These are phyloP conservation scores for Dissostichus mawsoni DNA, from an alignment of 2,113 vertebrate genomes.

Conservation along the genomic window DNA sequence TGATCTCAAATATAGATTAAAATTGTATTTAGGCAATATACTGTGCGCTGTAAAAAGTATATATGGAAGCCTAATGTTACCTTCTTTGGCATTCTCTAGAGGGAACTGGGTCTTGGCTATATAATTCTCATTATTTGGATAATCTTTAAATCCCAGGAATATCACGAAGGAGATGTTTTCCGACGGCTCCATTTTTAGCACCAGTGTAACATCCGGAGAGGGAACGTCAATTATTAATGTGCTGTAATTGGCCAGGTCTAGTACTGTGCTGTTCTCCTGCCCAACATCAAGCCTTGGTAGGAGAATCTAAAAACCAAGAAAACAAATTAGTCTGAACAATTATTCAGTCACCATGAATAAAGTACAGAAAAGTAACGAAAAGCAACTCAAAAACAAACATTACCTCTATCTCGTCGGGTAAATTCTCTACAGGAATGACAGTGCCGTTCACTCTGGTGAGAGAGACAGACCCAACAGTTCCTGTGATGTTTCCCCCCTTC, in stretches of 20 bases:
- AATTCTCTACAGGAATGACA: conserved; percentile 85
- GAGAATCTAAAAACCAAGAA: conserved; percentile 84
- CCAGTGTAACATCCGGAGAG: conserved; percentile 84
- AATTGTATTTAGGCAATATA: not conserved
- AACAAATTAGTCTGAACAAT: not conserved
- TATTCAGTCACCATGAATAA: not conserved
- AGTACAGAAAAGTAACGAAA: not conserved
- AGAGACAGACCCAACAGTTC: conserved; percentile 88
- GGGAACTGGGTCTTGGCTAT: conserved; percentile 85
- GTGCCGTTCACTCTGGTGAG: conserved; percentile 86
- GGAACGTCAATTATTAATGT: conserved; percentile 89
- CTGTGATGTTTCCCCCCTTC: conserved; percentile 83
- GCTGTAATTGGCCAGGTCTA: conserved; percentile 87
- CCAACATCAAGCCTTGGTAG: conserved; percentile 83
- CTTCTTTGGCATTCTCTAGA: conserved; percentile 72
- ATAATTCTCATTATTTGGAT: conserved; percentile 86
- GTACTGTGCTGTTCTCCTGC: conserved; percentile 81
- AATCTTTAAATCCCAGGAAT: conserved; percentile 87
- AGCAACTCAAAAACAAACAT: not conserved
- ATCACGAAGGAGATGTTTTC: conserved; percentile 84
- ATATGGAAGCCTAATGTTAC: conserved; percentile 71
- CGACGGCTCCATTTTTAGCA: conserved; percentile 89
- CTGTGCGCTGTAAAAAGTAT: not conserved
- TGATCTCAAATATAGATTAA: not conserved
- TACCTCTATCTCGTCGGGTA: conserved; percentile 91